These are phyloP conservation scores for Semotilus atromaculatus DNA, from an alignment of 2,797 vertebrate genomes.

Conservation along the genomic window DNA sequence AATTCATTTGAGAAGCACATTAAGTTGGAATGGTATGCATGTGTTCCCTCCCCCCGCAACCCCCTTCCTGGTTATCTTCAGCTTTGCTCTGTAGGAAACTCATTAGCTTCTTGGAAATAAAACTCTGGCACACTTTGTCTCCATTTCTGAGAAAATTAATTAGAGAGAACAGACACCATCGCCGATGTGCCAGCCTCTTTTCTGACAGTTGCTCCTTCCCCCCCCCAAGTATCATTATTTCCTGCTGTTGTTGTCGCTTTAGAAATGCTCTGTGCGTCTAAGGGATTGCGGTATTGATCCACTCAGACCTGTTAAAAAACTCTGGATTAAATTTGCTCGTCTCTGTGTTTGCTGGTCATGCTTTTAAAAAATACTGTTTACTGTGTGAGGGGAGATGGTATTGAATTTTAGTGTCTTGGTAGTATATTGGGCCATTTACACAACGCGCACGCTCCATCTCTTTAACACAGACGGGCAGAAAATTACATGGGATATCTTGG, in stretches of 20 bases:
- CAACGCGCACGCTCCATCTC: conserved; percentile 43
- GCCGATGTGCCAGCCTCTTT: conserved; percentile 55
- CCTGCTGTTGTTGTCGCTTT: conserved; percentile 65
- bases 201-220: conserved; percentile 56
- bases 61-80: conserved; percentile 61
- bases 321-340: conserved; percentile 63
- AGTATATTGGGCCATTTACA: conserved; percentile 51
- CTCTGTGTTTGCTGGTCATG: conserved; percentile 57
- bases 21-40: conserved; percentile 60
- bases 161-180: conserved; percentile 61
- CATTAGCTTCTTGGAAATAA: conserved; percentile 66
- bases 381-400: conserved; percentile 53
- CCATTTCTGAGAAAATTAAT: conserved; percentile 67
- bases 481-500: conserved; percentile 54
- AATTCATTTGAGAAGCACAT: conserved; percentile 63
- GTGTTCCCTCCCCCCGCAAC: conserved; percentile 40
- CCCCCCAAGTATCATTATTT: conserved; percentile 58
- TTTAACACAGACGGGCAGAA: conserved; percentile 31
- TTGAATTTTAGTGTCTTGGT: conserved; percentile 60
- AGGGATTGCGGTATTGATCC: conserved; percentile 66
- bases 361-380: conserved; percentile 61
- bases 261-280: conserved; percentile 59
- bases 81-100: conserved; percentile 65
- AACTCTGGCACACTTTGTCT: conserved; percentile 64
- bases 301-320: conserved; percentile 63